A percentile compares a stretch with the other conserved stretches of the same genome.
phyloP scores from a whole-genome alignment of 2,113 vertebrate genomes.

The Brachypteracias leptosomus region DNA sequence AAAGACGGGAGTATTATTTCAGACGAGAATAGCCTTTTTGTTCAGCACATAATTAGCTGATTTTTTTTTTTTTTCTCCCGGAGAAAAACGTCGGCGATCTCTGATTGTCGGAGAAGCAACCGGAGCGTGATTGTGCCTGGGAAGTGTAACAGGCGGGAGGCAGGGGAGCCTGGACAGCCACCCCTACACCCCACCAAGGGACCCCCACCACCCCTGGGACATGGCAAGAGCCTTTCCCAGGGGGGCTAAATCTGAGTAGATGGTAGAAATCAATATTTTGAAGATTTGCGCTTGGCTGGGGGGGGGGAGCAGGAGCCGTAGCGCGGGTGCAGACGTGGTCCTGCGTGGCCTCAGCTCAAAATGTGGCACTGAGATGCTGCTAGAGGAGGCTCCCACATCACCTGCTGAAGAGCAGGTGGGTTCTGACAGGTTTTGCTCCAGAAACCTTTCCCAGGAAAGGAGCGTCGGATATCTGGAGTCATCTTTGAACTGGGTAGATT shows the following conservation, averaged over 20 bases:
- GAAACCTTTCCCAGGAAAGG: background rate
- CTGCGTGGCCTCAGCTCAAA: accelerated
- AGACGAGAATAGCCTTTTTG: slow-evolving; percentile 49
- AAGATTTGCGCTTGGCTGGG: accelerated
- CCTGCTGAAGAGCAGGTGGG: background rate
- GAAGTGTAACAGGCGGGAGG: background rate
- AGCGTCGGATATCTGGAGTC: accelerated
- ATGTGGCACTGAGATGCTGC: accelerated
- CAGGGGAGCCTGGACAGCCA: background rate
- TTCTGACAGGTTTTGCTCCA: background rate
- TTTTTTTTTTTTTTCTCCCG: background rate
- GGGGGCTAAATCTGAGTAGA: accelerated
- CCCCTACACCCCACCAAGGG: background rate
- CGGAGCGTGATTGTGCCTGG: background rate
- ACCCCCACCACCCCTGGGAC: background rate
- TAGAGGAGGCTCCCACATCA: background rate
- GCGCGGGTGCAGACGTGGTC: accelerated
- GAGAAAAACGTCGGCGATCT: background rate
- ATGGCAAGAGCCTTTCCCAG: background rate
- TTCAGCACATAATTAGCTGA: slow-evolving; percentile 47
- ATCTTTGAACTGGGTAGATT: background rate
- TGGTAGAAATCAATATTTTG: accelerated
- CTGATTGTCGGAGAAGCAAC: background rate
- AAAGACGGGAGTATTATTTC: background rate
- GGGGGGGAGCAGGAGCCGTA: background rate